These are phyloP conservation scores for Beroe ovata DNA, from an alignment of 37 sponge, comb jelly and placozoan species.

Conservation along the genomic window DNA sequence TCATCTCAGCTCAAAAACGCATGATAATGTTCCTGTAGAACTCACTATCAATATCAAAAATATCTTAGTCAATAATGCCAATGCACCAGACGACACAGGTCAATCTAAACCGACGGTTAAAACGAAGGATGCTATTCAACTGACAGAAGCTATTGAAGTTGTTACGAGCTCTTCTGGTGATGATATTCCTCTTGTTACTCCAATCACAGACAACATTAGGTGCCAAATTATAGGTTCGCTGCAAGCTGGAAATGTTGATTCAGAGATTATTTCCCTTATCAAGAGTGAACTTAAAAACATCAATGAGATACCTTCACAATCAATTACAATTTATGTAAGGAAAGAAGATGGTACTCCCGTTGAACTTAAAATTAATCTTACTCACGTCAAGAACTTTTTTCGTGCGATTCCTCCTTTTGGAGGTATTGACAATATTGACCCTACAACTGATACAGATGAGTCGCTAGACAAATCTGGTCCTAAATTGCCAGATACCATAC, in stretches of 20 bases:
- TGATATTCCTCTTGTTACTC: slow-evolving; percentile 20
- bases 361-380: slow-evolving; percentile 36
- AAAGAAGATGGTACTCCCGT: slow-evolving; percentile 48
- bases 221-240: background rate
- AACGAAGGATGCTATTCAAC: background rate
- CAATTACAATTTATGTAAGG: slow-evolving; percentile 2
- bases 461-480: background rate
- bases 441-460: slow-evolving; percentile 4
- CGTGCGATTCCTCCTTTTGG: slow-evolving; percentile 46
- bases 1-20: background rate
- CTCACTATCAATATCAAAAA: slow-evolving; percentile 30
- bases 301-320: background rate
- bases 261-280: background rate
- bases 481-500: background rate
- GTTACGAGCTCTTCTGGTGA: background rate
- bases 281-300: background rate
- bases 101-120: background rate
- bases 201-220: slow-evolving; percentile 15
- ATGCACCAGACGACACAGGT: background rate
- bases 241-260: background rate
- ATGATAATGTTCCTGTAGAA: slow-evolving; percentile 6
- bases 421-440: slow-evolving; percentile 1
- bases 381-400: slow-evolving; percentile 23
- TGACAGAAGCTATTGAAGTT: background rate
- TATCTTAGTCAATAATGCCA: slow-evolving; percentile 14